A percentile compares a stretch with the other conserved stretches of the same genome.
Conservation (phyloP, 2,888 invertebrate species). For the Agonum fuliginosum region DNA sequence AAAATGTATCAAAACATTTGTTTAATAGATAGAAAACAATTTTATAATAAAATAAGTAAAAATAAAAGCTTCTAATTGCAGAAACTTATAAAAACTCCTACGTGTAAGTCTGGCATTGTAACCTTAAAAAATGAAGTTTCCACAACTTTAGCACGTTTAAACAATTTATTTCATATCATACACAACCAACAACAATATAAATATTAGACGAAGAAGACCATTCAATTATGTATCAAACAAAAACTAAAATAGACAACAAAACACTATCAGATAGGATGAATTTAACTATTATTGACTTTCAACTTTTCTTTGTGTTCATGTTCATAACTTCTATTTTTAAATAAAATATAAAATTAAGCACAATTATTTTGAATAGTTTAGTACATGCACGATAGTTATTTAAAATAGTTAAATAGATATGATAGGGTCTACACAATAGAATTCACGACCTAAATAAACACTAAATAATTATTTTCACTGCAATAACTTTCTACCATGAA, state of each 20-base stretch:
- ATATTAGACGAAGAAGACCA: not conserved
- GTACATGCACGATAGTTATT: no score
- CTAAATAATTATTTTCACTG: conserved; percentile 35
- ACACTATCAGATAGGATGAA: not conserved
- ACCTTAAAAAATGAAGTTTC: conserved; percentile 25
- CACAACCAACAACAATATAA: not conserved
- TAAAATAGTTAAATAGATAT: conserved; percentile 49
- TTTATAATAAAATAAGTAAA: not conserved
- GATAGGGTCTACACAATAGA: conserved; percentile 44
- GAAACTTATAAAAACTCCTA: not conserved
- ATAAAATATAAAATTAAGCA: not conserved
- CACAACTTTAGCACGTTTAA: not conserved
- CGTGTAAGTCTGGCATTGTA: not conserved
- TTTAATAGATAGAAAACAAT: not conserved
- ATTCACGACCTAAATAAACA: conserved; percentile 60
- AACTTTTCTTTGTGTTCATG: not conserved
- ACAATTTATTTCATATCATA: not conserved
- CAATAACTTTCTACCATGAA: conserved; percentile 52
- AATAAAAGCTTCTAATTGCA: not conserved
- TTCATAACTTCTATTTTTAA: not conserved
- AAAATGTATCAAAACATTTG: no score
- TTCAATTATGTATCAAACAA: not conserved
- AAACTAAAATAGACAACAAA: conserved; percentile 12
- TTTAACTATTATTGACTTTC: conserved; percentile 1
- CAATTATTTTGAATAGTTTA: not conserved